Evolutionary conservation across 2,797 vertebrate species (phyloP).

Genomic region (Lagorchestes hirsutus): DNA sequence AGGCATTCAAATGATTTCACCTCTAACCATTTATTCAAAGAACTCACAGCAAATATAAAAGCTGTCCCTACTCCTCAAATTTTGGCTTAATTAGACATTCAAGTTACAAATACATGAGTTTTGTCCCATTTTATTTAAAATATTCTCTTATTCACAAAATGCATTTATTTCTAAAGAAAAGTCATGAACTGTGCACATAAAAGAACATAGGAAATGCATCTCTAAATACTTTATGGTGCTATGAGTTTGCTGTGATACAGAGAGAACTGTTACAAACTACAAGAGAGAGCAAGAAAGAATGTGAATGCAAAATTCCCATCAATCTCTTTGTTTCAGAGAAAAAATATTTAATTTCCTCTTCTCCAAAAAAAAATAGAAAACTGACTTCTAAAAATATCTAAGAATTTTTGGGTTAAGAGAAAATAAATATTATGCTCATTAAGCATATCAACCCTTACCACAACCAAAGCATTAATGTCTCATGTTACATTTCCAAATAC

Average conservation of each 20-base stretch:
- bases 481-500: conserved; percentile 6
- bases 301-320: not conserved
- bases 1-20: conserved; percentile 5
- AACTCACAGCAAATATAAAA: conserved; percentile 29
- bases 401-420: not conserved
- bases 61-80: not conserved
- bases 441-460: not conserved
- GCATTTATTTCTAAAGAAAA: not conserved
- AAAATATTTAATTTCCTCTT: conserved; percentile 32
- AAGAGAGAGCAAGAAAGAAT: not conserved
- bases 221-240: not conserved
- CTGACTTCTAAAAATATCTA: conserved; percentile 1
- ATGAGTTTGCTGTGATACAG: conserved; percentile 3
- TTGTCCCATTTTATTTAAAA: not conserved
- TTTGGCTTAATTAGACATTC: conserved; percentile 45
- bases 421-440: not conserved
- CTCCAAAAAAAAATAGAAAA: conserved; percentile 9
- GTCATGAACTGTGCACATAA: not conserved
- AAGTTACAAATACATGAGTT: not conserved
- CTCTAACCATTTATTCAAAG: conserved; percentile 36
- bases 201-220: conserved; percentile 48
- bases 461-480: not conserved
- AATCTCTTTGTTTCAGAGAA: conserved; percentile 4
- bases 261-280: conserved; percentile 25
- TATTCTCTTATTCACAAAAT: conserved; percentile 31